Evolutionary conservation across 1,140 invertebrate species (phyloP), one percentile per base, ranked within the genome.

Genomic region (Amphibalanus amphitrite): DNA sequence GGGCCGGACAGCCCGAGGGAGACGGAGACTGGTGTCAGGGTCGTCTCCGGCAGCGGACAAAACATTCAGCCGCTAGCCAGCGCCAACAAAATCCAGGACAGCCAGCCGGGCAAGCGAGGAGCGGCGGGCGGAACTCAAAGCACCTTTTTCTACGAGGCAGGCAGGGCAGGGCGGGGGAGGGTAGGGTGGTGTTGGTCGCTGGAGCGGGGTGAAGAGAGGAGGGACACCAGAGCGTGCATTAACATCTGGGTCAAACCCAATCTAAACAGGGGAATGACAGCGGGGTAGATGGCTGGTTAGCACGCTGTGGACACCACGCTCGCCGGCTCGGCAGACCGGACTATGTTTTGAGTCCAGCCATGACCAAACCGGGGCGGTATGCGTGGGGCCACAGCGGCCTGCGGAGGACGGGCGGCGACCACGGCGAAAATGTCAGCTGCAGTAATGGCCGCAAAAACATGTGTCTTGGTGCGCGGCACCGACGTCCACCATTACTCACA

Each of bases 81-180:
- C 47, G 10, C 20, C 29, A 33, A 29, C 72, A 25, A 71, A 69
- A 65, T 73, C 71, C 40, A 71, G 4, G 28, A 25, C 38, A 71
- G 70, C 25, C n/a, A n/a, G n/a, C 67, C 28, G 29, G 67, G 59
- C 26, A 71, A 23, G 59, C 70, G 71, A 29, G 70, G 65, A 47
- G 71, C 47, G 69, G 70, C 72, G 59, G 30, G 68, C 72, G 59
- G 64, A 65, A 28, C 30, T 69, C 69, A 69, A 75, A 75, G 38
- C 71, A 29, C n/a, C 59, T 25, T 59, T 59, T 59, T 59, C 47
- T 59, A 59, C 47, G 17, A 59, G 47, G 47, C 47, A 59, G 47
- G 47, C 10, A n/a, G 47, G 20, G 13, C 1, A 1, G 47, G 47
- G 47, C 3, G 20, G 47, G 13, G 13, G 6, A 20, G 47, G 47